These are phyloP conservation scores for Anabas testudineus DNA, from an alignment of 2,797 vertebrate genomes.

Conservation along the genomic window DNA sequence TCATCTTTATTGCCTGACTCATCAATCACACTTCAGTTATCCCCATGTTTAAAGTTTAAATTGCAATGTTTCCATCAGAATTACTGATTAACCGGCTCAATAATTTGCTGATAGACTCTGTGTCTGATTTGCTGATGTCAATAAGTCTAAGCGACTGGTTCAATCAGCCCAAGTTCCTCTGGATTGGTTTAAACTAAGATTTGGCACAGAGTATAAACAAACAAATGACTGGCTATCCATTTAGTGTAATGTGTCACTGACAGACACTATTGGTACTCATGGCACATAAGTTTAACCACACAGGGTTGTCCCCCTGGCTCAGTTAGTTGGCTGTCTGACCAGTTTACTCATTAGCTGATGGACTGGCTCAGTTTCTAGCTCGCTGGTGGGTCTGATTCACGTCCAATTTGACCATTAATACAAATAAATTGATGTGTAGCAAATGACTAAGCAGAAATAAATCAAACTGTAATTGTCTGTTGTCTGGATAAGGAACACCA, in stretches of 20 bases:
- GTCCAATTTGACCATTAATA: neutral
- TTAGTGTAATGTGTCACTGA: conserved; percentile 13
- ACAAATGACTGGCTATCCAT: neutral
- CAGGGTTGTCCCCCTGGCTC: neutral
- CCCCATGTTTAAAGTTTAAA: too few relatives aligned
- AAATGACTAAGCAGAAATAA: neutral
- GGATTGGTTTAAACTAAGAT: neutral
- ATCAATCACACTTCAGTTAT: conserved; percentile 28
- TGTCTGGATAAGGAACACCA: neutral
- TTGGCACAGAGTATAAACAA: neutral
- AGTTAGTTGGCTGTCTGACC: conserved; percentile 15
- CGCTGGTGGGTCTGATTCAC: neutral
- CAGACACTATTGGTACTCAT: conserved; percentile 3
- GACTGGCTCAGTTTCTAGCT: conserved; percentile 11
- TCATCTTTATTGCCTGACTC: conserved; percentile 24
- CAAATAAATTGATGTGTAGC: neutral
- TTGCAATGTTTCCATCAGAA: too few relatives aligned
- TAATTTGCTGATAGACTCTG: neutral
- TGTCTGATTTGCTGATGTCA: conserved; percentile 13
- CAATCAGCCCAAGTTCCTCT: too few relatives aligned
- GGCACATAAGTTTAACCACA: conserved; percentile 3
- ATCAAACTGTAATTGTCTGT: neutral
- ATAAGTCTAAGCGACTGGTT: too few relatives aligned
- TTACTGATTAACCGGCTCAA: neutral
- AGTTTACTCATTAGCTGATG: conserved; percentile 28